Conservation (phyloP, 2,888 invertebrate genomes). For the Prosapia bicincta region DNA sequence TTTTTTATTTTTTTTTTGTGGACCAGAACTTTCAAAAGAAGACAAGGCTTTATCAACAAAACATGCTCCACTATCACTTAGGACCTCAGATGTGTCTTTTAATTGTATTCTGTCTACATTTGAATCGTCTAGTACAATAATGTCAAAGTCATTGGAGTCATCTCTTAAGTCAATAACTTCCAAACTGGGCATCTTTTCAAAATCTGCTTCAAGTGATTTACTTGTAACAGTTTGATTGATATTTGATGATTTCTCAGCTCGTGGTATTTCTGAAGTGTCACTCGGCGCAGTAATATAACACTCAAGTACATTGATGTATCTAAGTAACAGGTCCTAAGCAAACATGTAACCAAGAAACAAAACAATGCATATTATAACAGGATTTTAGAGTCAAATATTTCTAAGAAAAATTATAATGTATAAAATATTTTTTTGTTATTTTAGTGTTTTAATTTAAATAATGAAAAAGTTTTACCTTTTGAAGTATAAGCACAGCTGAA, state of each 20-base stretch:
- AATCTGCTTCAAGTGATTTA: neutral
- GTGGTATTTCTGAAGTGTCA: neutral
- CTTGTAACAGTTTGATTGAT: too few relatives aligned
- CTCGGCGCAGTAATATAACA: too few relatives aligned
- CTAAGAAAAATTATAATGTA: too few relatives aligned
- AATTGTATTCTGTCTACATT: neutral
- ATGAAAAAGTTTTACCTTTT: too few relatives aligned
- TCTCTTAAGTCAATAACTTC: neutral
- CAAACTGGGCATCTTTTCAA: neutral
- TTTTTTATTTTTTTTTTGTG: neutral
- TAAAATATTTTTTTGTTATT: too few relatives aligned
- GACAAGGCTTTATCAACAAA: neutral
- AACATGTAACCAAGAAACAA: neutral
- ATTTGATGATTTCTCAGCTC: too few relatives aligned
- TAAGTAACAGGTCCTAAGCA: neutral
- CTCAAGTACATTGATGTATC: neutral
- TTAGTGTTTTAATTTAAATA: too few relatives aligned
- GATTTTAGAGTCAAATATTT: too few relatives aligned
- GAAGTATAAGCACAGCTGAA: too few relatives aligned
- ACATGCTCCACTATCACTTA: neutral
- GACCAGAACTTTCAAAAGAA: neutral
- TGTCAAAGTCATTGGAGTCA: neutral
- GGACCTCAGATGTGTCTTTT: neutral
- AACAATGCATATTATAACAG: neutral
- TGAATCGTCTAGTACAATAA: neutral